Base-by-base conservation (phyloP, 2,113 vertebrate genomes). In the Poeciliopsis turrubarensis region DNA sequence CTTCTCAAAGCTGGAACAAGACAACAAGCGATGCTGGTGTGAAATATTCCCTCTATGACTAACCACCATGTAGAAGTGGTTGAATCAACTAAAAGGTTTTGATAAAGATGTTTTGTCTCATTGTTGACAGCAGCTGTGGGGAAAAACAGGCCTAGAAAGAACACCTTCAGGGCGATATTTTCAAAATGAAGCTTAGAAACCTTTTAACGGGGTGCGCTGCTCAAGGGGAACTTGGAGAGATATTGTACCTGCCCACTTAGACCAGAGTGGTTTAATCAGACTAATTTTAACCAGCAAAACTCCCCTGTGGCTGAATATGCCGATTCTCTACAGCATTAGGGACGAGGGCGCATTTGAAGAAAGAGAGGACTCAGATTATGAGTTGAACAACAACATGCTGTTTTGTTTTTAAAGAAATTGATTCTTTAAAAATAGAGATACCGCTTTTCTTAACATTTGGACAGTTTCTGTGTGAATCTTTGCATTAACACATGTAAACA, bases 1-100 rank as follows among this genome's bases (percentile, higher is more conserved):
- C 91, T 98, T 99, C 92, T 99, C 98, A 80, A 95, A 99, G 92
- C 97, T 99, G 87, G 60, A 82, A 84, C 60, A 62, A 71, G 30
- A 81, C 32, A 77, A 70, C 22, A 57, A 64, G 30, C 27, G 27
- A 6, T 12, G 29, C 14, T 27, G 14, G 1, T 39, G 26, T 54
- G 65, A 15, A 44, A 72, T 73, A 26, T 79, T 79, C 73, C 65
- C 15, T 41, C 31, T 7, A n/a, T 39, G 63, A 68, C 34, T 68
- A 65, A 70, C 44, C 17, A 47, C 44, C 17, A 47, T 19, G 15
- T 17, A 1, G 44, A 47, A 47, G 44, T 5, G 44, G 17, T 5
- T 47, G 44, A 47, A 47, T 47, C 26, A 51, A 60, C 57, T 61
- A 27, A 26, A 15, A 34, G 12, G 60, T 60, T 37, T 22, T 34